Evolutionary conservation across 2,888 invertebrate species (phyloP).

Genomic region (Macrosiphum euphorbiae): DNA sequence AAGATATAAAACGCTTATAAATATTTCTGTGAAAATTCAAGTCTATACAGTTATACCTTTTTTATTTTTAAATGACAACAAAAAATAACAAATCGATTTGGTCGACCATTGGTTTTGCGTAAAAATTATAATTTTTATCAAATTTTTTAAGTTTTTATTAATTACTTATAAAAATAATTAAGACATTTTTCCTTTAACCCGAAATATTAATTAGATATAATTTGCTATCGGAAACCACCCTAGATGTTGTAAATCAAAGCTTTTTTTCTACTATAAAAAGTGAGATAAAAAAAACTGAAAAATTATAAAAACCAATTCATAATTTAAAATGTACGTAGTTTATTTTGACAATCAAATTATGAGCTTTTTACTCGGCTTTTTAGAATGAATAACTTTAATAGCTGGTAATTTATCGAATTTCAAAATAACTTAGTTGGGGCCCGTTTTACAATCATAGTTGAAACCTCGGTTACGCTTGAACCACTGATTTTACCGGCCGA

Average conservation of each 20-base stretch:
- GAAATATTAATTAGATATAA: background rate
- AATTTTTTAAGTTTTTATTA: too few relatives aligned
- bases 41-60: too few relatives aligned
- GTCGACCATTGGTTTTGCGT: too few relatives aligned
- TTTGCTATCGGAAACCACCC: background rate
- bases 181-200: background rate
- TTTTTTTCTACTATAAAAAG: background rate
- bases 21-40: too few relatives aligned
- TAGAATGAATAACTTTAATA: background rate
- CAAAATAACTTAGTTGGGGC: too few relatives aligned
- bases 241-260: background rate
- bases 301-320: background rate
- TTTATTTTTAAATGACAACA: too few relatives aligned
- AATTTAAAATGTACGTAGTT: background rate
- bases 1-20: too few relatives aligned
- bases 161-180: background rate
- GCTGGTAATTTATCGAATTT: background rate
- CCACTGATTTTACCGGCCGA: too few relatives aligned
- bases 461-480: too few relatives aligned
- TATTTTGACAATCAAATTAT: background rate
- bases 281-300: background rate
- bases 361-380: background rate
- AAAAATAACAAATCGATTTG: too few relatives aligned
- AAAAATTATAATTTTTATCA: too few relatives aligned
- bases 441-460: too few relatives aligned